phyloP scores from a whole-genome alignment of 2,888 invertebrate species.

The Macaria notata region DNA sequence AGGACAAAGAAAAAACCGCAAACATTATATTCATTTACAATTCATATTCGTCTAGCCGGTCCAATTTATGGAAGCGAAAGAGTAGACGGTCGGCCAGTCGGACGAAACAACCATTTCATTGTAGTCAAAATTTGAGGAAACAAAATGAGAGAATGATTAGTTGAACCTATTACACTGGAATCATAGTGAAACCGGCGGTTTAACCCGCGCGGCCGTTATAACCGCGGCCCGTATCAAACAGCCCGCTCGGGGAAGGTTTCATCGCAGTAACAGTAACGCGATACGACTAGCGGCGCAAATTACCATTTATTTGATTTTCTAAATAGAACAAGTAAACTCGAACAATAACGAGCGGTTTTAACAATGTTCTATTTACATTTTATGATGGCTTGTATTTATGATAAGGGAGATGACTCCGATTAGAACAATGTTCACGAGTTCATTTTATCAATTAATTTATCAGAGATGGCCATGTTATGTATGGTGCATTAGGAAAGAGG shows the following conservation, averaged over 20 bases:
- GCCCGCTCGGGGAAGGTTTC: conserved; percentile 37
- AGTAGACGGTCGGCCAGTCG: no score
- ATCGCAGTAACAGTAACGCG: conserved; percentile 32
- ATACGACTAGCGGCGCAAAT: conserved; percentile 45
- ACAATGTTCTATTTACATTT: not conserved
- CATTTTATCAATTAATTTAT: conserved; percentile 30
- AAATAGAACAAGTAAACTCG: conserved; percentile 29
- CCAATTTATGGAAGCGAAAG: conserved; percentile 4
- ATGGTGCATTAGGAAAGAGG: conserved; percentile 31
- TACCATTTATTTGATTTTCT: conserved; percentile 51
- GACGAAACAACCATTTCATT: no score
- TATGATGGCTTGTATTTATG: not conserved
- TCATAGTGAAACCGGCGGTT: conserved; percentile 25
- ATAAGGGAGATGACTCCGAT: conserved; percentile 3
- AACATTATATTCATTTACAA: conserved; percentile 19
- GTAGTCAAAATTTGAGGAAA: no score
- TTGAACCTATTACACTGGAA: conserved; percentile 28
- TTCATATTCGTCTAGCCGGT: conserved; percentile 11
- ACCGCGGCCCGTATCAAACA: conserved; percentile 37
- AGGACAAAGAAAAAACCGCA: conserved; percentile 21
- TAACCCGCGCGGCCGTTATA: conserved; percentile 33
- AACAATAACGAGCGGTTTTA: conserved; percentile 1
- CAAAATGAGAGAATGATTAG: not conserved
- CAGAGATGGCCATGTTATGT: conserved; percentile 25
- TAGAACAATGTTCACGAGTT: conserved; percentile 8